Percentiles rank a stretch among this genome's conserved stretches.
Conservation (phyloP, 2,113 vertebrate species). For the Lynx canadensis region DNA sequence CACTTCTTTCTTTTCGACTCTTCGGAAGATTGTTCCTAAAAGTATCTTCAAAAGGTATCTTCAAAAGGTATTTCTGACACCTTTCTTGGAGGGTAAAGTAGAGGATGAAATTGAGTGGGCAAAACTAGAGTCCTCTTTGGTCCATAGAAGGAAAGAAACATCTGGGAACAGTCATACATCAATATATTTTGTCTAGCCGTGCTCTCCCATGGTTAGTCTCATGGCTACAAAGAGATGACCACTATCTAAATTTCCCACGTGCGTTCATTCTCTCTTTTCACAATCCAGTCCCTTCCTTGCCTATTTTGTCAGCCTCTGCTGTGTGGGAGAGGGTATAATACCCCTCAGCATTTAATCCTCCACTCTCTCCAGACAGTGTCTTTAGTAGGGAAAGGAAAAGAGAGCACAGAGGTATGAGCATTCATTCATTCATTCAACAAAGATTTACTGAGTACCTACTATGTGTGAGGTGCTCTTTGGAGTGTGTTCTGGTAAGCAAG, state of each 20-base stretch:
- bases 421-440: neutral
- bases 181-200: neutral
- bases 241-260: neutral
- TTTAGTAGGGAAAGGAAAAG: neutral
- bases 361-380: neutral
- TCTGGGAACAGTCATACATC: neutral
- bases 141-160: neutral
- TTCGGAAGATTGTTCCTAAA: neutral
- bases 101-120: neutral
- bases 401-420: neutral
- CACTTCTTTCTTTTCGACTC: neutral
- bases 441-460: neutral
- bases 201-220: neutral
- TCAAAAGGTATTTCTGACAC: neutral
- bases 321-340: neutral
- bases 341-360: neutral
- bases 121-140: neutral
- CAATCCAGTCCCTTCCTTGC: neutral
- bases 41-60: neutral
- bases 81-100: neutral
- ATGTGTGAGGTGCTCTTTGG: neutral
- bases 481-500: neutral
- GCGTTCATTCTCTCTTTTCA: neutral
- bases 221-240: neutral
- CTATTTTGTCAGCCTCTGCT: neutral